A percentile compares a stretch with the other conserved stretches of the same genome.
Evolutionary conservation across 2,113 vertebrate genomes (phyloP).

Genomic region (Loxodonta africana): DNA sequence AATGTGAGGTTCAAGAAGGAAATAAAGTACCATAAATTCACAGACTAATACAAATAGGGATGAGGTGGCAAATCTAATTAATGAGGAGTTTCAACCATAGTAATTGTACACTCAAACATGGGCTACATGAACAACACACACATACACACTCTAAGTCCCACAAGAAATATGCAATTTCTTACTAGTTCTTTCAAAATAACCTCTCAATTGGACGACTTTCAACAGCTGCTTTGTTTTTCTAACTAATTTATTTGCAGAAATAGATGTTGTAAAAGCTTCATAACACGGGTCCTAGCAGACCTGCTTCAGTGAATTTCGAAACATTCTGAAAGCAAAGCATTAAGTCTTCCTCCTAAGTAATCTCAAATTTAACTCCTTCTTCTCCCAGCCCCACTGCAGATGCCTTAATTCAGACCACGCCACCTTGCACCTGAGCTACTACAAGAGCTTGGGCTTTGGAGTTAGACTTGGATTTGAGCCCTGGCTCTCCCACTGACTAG

Average conservation of each 20-base stretch:
- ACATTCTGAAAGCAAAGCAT: constrained; percentile 34
- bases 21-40: not conserved
- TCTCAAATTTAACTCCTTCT: not conserved
- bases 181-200: constrained; percentile 43
- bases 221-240: not conserved
- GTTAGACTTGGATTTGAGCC: not conserved
- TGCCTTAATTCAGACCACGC: not conserved
- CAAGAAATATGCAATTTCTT: constrained; percentile 31
- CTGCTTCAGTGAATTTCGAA: constrained; percentile 22
- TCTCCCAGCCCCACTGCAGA: not conserved
- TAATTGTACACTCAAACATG: not conserved
- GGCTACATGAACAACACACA: not conserved
- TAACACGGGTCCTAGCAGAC: not conserved
- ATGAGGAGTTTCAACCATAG: constrained; percentile 23
- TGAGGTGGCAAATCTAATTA: not conserved
- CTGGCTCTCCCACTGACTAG: not conserved
- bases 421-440: not conserved
- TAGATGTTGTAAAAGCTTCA: not conserved
- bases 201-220: not conserved
- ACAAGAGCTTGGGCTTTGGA: not conserved
- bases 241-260: constrained; percentile 28
- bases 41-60: not conserved
- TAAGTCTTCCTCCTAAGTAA: constrained; percentile 10
- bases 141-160: not conserved
- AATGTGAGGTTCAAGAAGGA: not conserved